Base-by-base conservation (phyloP, 2,113 vertebrate species). In the Isurus oxyrinchus region DNA sequence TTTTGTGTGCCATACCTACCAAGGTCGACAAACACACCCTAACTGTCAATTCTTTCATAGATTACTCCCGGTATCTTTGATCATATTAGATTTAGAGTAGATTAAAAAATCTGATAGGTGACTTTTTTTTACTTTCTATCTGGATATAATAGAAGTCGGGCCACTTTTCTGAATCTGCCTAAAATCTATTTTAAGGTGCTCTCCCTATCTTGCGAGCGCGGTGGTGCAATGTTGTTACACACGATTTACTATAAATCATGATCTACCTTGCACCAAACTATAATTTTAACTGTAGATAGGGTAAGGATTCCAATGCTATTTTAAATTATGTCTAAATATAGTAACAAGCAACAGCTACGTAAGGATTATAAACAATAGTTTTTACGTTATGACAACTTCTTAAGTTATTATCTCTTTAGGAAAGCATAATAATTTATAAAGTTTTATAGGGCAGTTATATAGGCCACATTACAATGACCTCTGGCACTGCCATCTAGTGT, bases 401-500 rank as follows among this genome's bases (percentile, higher is more conserved):
- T 7, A 27, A 53, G 44, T 53, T 72, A 49, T 49, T 69, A 27
- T 31, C 8, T 23, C 13, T 53, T 16, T 55, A 55, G 27, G 13
- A 8, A 95, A 72, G 11, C 49, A 84, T 40, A 84, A 81, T 81
- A 76, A 81, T 25, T 76, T 69, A 21, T 67, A 10, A 27, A 72
- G 66, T 95, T 95, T 72, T 55, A 95, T 53, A 95, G 19, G 25
- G 31, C 40, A 53, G 66, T 76, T 72, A 95, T 95, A 49, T 95
- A 55, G 94, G 94, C 94, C 94, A 95, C 94, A 49, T 67, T 49
- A 76, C 3, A 72, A 31, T 95, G 94, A 95, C 94, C 94, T 76
- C 94, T 95, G 94, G 94, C 94, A 95, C 40, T 95, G 94, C 94
- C 94, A 95, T 95, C 94, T 95, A 95, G 94, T 76, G 94, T 76